These are phyloP conservation scores for Dinomys branickii DNA, from an alignment of 2,113 vertebrate genomes.

Conservation along the genomic window DNA sequence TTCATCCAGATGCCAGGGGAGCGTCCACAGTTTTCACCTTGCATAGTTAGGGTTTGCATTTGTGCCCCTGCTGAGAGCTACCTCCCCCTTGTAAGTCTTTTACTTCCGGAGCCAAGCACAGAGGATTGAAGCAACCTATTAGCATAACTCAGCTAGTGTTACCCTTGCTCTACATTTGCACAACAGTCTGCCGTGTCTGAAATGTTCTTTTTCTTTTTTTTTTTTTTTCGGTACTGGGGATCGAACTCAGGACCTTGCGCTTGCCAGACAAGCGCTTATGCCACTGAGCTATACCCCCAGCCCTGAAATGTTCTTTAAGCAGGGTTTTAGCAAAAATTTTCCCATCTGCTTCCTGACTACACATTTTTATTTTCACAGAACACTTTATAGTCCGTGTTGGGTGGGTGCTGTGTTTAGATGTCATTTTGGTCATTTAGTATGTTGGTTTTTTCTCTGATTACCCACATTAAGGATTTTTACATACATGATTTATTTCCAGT, in stretches of 20 bases:
- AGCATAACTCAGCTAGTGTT: neutral
- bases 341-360: slow-evolving; percentile 37
- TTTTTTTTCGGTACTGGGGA: too few relatives aligned
- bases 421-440: neutral
- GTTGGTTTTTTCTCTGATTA: slow-evolving; percentile 4
- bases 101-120: neutral
- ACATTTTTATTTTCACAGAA: slow-evolving; percentile 47
- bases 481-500: neutral
- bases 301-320: slow-evolving; percentile 22
- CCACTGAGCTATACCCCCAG: too few relatives aligned
- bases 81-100: neutral
- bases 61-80: neutral
- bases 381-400: slow-evolving; percentile 17
- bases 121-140: slow-evolving; percentile 38
- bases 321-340: slow-evolving; percentile 43
- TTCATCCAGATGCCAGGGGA: neutral
- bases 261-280: too few relatives aligned
- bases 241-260: too few relatives aligned
- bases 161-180: slow-evolving; percentile 30
- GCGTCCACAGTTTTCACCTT: neutral
- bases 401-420: neutral
- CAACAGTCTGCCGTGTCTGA: slow-evolving; percentile 41
- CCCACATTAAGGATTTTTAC: neutral
- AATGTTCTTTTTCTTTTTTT: slow-evolving; percentile 34
- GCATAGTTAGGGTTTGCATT: neutral